Evolutionary conservation across 37 sponge, comb jelly and placozoan genomes (phyloP), one percentile per base, ranked within the genome.

Genomic region (Mnemiopsis leidyi): DNA sequence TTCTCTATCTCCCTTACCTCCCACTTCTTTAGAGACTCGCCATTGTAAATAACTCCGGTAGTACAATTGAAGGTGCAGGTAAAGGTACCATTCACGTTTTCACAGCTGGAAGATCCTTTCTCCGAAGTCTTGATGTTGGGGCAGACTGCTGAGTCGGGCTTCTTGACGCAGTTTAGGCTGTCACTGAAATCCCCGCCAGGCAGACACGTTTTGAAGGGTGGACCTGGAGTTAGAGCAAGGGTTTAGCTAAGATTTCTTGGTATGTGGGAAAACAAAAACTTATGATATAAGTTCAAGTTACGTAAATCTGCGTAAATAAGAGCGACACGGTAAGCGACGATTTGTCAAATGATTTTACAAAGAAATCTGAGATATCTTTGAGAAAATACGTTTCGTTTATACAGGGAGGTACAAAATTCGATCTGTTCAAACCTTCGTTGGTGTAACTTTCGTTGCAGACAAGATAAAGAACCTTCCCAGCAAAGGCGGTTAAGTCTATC

Each of bases 41-140:
- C 61, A 39, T 85, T 85, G 24, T 40, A 85, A n/a, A 85, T 85
- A 3, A 28, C 35, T 28, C 90, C 90, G 16, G 23, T 33, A 40
- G n/a, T 23, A 33, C 90, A 85, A n/a, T 39, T 85, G 48, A 85
- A 39, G 29, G 23, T 85, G 24, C 90, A 85, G 0, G 33, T 0
- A 18, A 40, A 85, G 0, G 16, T 38, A 13, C 23, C 90, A 16
- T 85, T 1, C 36, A 36, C 90, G 9, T 33, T 32, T 28, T 24
- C 61, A 25, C 90, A 85, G 21, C 36, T 37, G 29, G 33, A 37
- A 0, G 23, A 2, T n/a, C 90, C 90, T 25, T 85, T 18, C 23
- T 32, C n/a, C 7, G 90, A 85, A 0, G 61, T 0, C 5, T 23
- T 40, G 23, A 85, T 85, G 26, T 33, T 40, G 29, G 61, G 61